These are phyloP conservation scores for Phyllotreta cruciferae DNA, from an alignment of 2,888 invertebrate genomes.

Conservation along the genomic window DNA sequence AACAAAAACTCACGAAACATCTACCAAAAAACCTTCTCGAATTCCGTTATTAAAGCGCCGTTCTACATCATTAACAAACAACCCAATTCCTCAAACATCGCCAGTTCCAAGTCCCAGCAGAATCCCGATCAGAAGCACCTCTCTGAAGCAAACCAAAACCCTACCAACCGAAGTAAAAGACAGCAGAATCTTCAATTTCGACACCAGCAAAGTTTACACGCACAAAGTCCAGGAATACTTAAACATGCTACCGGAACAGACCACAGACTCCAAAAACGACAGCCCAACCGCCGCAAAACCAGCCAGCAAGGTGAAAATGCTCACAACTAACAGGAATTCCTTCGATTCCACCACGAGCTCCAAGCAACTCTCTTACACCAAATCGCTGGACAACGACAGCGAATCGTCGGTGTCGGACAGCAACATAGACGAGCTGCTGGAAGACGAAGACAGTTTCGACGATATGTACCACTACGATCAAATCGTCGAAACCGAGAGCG, in stretches of 20 bases:
- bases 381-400: conserved; percentile 58
- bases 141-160: conserved; percentile 4
- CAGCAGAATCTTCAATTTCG: background rate
- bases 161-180: conserved; percentile 9
- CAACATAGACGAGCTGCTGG: conserved; percentile 58
- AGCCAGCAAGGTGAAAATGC: conserved; percentile 40
- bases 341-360: conserved; percentile 56
- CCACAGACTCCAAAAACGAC: background rate
- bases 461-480: conserved; percentile 59
- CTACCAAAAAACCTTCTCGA: conserved; percentile 52
- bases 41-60: conserved; percentile 56
- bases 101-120: conserved; percentile 48
- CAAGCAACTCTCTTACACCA: conserved; percentile 58
- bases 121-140: conserved; percentile 51
- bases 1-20: conserved; percentile 40
- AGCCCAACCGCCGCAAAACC: background rate
- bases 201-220: background rate
- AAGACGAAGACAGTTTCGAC: conserved; percentile 54
- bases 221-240: conserved; percentile 15
- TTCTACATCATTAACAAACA: conserved; percentile 48
- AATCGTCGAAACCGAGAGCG: conserved; percentile 59
- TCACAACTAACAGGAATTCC: conserved; percentile 51
- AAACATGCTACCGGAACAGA: conserved; percentile 9
- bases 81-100: conserved; percentile 47
- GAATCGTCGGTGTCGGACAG: conserved; percentile 60